phyloP scores from a whole-genome alignment of 2,797 vertebrate genomes.

The Hipposideros larvatus region DNA sequence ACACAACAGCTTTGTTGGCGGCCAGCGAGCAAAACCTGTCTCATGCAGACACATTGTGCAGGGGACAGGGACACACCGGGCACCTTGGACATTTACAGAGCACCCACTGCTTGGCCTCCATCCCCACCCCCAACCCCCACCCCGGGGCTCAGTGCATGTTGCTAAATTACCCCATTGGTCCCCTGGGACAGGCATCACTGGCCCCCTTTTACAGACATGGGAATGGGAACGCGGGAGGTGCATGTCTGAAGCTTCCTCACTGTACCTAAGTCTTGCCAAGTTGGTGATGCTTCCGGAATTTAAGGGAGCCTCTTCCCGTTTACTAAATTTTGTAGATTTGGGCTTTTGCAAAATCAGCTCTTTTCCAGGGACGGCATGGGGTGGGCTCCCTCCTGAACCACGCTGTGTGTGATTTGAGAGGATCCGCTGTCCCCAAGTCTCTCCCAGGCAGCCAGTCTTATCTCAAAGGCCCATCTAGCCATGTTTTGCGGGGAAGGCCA shows the following conservation, averaged over 20 bases:
- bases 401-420: background rate
- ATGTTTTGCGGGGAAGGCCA: background rate
- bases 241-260: background rate
- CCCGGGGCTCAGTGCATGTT: background rate
- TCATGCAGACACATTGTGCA: background rate
- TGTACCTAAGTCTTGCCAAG: background rate
- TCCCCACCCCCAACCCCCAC: too few relatives aligned
- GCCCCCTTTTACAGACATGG: fast-evolving
- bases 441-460: fast-evolving
- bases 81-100: too few relatives aligned
- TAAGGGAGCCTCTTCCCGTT: background rate
- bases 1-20: fast-evolving
- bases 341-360: background rate
- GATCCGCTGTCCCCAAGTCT: too few relatives aligned
- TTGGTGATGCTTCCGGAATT: fast-evolving
- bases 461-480: background rate
- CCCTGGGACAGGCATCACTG: background rate
- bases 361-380: background rate
- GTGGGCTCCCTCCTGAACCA: background rate
- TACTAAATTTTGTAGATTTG: background rate
- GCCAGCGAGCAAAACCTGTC: background rate
- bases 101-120: too few relatives aligned
- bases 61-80: fast-evolving
- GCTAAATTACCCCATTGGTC: too few relatives aligned
- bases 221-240: too few relatives aligned